Conservation (phyloP, 2,113 vertebrate genomes). For the Bothrops jararaca region DNA sequence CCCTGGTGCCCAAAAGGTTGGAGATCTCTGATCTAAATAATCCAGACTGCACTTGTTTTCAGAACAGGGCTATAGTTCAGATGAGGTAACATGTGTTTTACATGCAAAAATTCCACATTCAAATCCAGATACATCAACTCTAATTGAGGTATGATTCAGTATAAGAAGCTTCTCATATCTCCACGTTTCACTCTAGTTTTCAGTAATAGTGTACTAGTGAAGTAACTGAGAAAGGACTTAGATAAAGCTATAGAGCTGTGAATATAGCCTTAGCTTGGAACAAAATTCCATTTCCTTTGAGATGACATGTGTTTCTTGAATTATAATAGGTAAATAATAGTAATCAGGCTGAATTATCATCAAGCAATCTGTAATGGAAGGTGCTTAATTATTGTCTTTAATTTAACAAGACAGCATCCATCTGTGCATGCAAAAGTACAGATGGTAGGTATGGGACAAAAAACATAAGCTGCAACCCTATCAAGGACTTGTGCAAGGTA, state of each 20-base stretch:
- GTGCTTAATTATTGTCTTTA: background rate
- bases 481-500: background rate
- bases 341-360: background rate
- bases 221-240: background rate
- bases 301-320: background rate
- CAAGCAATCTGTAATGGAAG: background rate
- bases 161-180: background rate
- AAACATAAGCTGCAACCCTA: background rate
- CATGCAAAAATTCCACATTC: background rate
- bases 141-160: background rate
- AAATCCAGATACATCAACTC: background rate
- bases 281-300: background rate
- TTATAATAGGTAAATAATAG: background rate
- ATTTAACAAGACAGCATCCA: background rate
- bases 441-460: background rate
- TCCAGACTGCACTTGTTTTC: background rate
- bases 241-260: background rate
- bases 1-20: no score
- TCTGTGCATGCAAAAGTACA: background rate
- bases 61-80: background rate
- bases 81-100: background rate
- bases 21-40: background rate
- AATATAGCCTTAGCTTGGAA: background rate
- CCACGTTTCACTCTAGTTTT: no score
- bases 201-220: background rate